Evolutionary conservation across 2,797 vertebrate species (phyloP).

Genomic region (Loriculus beryllinus): DNA sequence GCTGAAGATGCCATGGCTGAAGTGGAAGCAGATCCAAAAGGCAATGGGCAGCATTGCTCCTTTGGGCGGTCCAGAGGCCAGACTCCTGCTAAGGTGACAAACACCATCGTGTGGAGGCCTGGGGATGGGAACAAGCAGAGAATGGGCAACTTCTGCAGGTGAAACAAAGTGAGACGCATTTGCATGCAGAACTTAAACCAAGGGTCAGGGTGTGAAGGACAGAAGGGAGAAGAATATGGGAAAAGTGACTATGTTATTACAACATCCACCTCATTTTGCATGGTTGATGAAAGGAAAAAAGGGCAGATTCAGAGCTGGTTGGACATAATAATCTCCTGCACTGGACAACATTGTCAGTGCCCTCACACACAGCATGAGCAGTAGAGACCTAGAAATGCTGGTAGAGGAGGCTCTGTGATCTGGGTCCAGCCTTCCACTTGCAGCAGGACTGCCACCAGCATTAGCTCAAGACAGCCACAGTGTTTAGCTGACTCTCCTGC

Average conservation of each 20-base stretch:
- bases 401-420: not conserved
- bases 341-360: not conserved
- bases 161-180: not conserved
- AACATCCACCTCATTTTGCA: not conserved
- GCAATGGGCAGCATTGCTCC: not conserved
- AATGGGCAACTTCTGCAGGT: not conserved
- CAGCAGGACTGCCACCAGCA: not conserved
- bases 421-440: not conserved
- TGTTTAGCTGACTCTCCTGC: not conserved
- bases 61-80: not conserved
- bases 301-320: not conserved
- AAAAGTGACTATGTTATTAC: not conserved
- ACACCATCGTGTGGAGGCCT: rapidly evolving
- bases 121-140: not conserved
- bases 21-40: not conserved
- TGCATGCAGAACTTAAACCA: not conserved
- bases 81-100: not conserved
- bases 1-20: not conserved
- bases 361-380: not conserved
- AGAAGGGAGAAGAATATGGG: not conserved
- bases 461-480: not conserved
- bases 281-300: not conserved
- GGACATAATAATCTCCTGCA: not conserved
- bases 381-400: not conserved
- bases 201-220: no score